phyloP scores from a whole-genome alignment of 2,888 invertebrate species.

The Agonopterix subpropinquella region DNA sequence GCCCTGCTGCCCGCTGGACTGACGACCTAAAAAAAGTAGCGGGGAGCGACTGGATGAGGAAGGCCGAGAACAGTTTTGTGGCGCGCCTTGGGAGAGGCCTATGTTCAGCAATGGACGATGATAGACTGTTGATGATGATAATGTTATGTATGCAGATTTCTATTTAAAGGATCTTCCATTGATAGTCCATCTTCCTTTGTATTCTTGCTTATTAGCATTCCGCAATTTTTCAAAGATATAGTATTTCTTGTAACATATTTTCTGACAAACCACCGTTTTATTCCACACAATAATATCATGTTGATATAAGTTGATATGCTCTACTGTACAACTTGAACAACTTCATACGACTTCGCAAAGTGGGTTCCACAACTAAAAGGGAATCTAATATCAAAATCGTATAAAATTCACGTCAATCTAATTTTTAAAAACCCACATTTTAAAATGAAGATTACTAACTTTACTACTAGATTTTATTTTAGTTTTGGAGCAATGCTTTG shows the following conservation, averaged over 20 bases:
- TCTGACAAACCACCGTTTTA: not conserved
- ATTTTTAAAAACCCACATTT: constrained; percentile 18
- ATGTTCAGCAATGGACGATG: too few species aligned
- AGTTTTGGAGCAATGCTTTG: constrained; percentile 23
- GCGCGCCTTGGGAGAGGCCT: too few species aligned
- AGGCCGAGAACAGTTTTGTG: too few species aligned
- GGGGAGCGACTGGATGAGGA: too few species aligned
- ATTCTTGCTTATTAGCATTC: too few species aligned
- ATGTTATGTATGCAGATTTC: too few species aligned
- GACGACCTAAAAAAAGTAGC: too few species aligned
- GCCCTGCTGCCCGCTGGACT: too few species aligned
- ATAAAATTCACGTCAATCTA: constrained; percentile 28
- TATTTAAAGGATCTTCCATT: too few species aligned
- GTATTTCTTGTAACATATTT: not conserved
- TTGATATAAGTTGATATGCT: constrained; percentile 52
- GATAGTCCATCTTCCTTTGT: too few species aligned
- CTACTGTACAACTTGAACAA: constrained; percentile 22
- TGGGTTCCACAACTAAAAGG: constrained; percentile 7
- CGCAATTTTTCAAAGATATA: not conserved
- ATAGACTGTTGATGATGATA: too few species aligned
- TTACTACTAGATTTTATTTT: constrained; percentile 1
- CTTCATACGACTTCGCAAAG: constrained; percentile 8
- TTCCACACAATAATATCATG: constrained; percentile 12
- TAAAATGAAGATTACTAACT: constrained; percentile 4
- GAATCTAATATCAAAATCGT: constrained; percentile 47